Base-by-base conservation (phyloP, 2,888 invertebrate genomes). In the Pediacus dermestoides region DNA sequence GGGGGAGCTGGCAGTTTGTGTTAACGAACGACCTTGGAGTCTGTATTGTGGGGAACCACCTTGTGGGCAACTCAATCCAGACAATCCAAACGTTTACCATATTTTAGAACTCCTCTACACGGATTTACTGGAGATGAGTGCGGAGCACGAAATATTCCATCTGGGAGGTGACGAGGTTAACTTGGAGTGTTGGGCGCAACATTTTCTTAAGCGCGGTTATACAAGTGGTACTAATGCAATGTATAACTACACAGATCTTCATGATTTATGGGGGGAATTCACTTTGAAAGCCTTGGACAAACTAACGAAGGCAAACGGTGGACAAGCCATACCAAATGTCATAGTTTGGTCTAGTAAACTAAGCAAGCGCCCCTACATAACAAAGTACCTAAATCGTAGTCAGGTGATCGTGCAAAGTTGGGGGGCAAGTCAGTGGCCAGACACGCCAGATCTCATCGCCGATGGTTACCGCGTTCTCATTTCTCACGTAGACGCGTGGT, bases 401-500 rank as follows among this genome's bases (percentile, higher is more conserved):
- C 73, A 73, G 43, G 69, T 80, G 55, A 82, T 83, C 15, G 78
- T 88, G 11, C 88, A 88, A 61, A 78, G 83, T 31, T 88, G 88
- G 88, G 88, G 88, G 22, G 81, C 83, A 1, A 86, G 85, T 52
- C 80, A 80, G 27, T 89, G 89, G 85, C 78, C 82, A 1, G 86
- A 87, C 61, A 87, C 88, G 9, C 77, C 80, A 3, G 85, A 85
- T 43, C 74, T 89, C 2, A 68, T 89, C 13, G 79, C 84, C 50
- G 82, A 82, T 37, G 89, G 88, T 2, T 89, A 81, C 68, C 78
- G 82, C 38, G 74, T 88, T 33, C 81, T 91, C 37, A 69, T 89
- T 39, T 88, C 88, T 9, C 89, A 90, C 68, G 88, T 88, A 36
- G 89, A 90, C 64, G 87, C 88, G 2, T 88, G 88, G 87, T 90